These are phyloP conservation scores for Clitarchus hookeri DNA, from an alignment of 2,888 invertebrate species.

Conservation along the genomic window DNA sequence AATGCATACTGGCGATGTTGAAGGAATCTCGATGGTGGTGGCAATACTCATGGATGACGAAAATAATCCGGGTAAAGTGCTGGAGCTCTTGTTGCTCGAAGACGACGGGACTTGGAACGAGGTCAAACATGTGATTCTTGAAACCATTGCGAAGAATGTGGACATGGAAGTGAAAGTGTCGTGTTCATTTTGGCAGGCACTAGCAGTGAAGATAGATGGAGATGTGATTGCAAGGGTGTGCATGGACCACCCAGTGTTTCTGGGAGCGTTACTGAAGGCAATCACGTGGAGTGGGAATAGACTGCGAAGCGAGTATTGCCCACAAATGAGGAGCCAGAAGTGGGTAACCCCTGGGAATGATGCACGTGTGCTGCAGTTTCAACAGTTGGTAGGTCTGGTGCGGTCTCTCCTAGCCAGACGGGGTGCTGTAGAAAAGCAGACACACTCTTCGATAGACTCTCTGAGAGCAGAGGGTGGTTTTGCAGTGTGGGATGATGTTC, in stretches of 20 bases:
- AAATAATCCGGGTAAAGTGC: conserved; percentile 36
- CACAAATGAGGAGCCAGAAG: conserved; percentile 31
- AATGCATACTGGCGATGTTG: neutral
- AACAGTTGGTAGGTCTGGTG: conserved; percentile 51
- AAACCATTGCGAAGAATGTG: conserved; percentile 51
- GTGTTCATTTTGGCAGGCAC: conserved; percentile 51
- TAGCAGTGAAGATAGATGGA: conserved; percentile 50
- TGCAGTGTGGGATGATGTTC: conserved; percentile 36
- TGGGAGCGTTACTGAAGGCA: conserved; percentile 54
- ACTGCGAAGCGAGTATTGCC: conserved; percentile 52
- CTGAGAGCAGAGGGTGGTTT: conserved; percentile 26
- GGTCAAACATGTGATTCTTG: conserved; percentile 44
- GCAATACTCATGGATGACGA: conserved; percentile 51
- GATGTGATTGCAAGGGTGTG: conserved; percentile 51
- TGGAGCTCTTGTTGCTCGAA: conserved; percentile 38
- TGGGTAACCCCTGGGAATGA: conserved; percentile 52
- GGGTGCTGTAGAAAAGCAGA: conserved; percentile 48
- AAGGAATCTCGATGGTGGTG: conserved; percentile 47
- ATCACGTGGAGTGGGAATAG: conserved; percentile 56
- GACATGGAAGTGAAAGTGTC: conserved; percentile 49
- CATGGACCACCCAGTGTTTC: conserved; percentile 51
- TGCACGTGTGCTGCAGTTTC: conserved; percentile 52
- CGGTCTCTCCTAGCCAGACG: conserved; percentile 42
- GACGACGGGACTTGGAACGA: conserved; percentile 30
- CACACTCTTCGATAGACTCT: neutral